Evolutionary conservation across 2,797 vertebrate genomes (phyloP), one percentile per base, ranked within the genome.

Genomic region (Dromococcyx pavoninus): DNA sequence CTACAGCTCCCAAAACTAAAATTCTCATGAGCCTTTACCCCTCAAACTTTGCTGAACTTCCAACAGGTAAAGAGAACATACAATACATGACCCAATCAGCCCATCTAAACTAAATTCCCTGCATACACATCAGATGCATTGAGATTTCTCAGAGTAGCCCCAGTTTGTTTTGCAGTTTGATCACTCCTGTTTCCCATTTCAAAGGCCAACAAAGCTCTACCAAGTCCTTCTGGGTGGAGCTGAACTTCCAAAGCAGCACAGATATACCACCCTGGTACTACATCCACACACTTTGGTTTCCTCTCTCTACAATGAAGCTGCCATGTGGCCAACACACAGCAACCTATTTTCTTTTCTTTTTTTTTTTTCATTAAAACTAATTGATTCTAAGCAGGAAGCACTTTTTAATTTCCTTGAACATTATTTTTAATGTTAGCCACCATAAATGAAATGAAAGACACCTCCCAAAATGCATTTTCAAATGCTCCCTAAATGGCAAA

Each of bases 351-450:
- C 11, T 46, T n/a, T n/a, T n/a, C n/a, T n/a, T n/a, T n/a, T 82
- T 66, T 9, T 54, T 56, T 85, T 67, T 77, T 85, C 43, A 54
- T 94, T 92, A 80, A 69, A 89, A 39, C 43, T 69, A 94, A 60
- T 77, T 78, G 69, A 84, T 61, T 91, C 89, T 62, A 77, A 66
- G 84, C 78, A 95, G 93, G 78, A 93, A 89, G 54, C 62, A 39
- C 77, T 91, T 92, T 83, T 74, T 88, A 58, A 95, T 93, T 95
- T 95, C 92, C 78, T 91, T 91, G 70, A 83, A 35, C 75, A 27
- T 80, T 46, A 80, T n/a, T 73, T 94, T 66, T 72, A 72, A 87
- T 13, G 75, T 80, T 92, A 83, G 39, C 33, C 61, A 1, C 57
- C 50, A 46, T 41, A 86, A 85, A 83, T 65, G 58, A 95, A 91